Conservation (phyloP, 2,113 vertebrate species). For the Hydropotes inermis region DNA sequence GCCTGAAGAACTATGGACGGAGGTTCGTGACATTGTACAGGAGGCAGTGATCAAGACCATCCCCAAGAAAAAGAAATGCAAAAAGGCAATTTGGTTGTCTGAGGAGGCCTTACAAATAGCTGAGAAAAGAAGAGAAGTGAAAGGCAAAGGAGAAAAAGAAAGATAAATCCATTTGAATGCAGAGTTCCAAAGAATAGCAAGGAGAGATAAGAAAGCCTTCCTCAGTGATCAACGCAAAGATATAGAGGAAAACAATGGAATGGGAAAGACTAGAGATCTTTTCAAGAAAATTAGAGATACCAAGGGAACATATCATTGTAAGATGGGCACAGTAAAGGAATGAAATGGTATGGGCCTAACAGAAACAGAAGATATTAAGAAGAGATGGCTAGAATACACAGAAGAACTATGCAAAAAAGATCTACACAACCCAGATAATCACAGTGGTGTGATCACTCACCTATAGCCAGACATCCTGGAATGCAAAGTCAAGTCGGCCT, state of each 20-base stretch:
- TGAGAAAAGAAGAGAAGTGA: background rate
- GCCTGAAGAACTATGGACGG: background rate
- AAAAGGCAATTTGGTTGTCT: background rate
- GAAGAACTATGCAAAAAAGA: background rate
- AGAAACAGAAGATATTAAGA: background rate
- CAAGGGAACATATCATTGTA: background rate
- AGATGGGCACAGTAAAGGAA: background rate
- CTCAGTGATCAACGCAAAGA: background rate
- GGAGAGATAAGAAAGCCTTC: background rate
- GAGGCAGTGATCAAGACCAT: background rate
- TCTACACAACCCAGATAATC: background rate
- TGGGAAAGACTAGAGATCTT: background rate
- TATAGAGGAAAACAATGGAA: background rate
- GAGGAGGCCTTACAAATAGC: background rate
- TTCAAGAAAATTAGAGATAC: background rate
- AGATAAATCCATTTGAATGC: background rate
- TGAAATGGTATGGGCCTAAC: background rate
- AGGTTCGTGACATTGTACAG: background rate
- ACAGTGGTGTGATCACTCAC: background rate
- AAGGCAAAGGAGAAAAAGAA: background rate
- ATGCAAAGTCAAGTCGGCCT: background rate
- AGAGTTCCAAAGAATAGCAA: background rate
- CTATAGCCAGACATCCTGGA: background rate
- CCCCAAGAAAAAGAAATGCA: background rate
- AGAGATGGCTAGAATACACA: background rate